A percentile compares a stretch with the other conserved stretches of the same genome.
These are phyloP conservation scores for Cygnus atratus DNA, from an alignment of 2,113 vertebrate species.

Conservation along the genomic window DNA sequence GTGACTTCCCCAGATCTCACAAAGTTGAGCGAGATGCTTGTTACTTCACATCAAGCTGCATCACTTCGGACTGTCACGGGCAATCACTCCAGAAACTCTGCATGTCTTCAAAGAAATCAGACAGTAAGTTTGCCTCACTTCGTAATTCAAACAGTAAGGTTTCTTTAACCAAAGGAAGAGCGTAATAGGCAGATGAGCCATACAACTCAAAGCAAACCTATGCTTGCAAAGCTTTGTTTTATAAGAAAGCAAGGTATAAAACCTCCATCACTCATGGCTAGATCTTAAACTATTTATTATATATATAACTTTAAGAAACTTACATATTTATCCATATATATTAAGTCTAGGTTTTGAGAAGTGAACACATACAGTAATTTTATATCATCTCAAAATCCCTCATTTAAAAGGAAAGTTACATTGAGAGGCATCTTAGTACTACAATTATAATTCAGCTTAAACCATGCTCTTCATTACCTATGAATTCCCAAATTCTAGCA, in stretches of 20 bases:
- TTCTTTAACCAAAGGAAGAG: neutral
- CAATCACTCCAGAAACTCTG: neutral
- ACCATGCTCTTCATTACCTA: neutral
- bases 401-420: neutral
- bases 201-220: fast-evolving
- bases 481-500: neutral
- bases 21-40: neutral
- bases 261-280: neutral
- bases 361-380: neutral
- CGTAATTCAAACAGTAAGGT: neutral
- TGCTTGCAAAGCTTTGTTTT: neutral
- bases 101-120: neutral
- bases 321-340: neutral
- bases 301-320: neutral
- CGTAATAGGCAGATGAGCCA: neutral
- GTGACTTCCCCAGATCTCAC: neutral
- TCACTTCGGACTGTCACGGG: neutral
- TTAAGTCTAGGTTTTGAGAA: neutral
- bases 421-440: neutral
- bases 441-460: neutral
- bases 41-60: neutral
- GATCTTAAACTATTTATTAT: neutral
- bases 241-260: neutral
- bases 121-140: neutral
- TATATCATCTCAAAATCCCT: neutral